These are phyloP conservation scores for Amphipoea lucens DNA, from an alignment of 2,888 invertebrate species.

Conservation along the genomic window DNA sequence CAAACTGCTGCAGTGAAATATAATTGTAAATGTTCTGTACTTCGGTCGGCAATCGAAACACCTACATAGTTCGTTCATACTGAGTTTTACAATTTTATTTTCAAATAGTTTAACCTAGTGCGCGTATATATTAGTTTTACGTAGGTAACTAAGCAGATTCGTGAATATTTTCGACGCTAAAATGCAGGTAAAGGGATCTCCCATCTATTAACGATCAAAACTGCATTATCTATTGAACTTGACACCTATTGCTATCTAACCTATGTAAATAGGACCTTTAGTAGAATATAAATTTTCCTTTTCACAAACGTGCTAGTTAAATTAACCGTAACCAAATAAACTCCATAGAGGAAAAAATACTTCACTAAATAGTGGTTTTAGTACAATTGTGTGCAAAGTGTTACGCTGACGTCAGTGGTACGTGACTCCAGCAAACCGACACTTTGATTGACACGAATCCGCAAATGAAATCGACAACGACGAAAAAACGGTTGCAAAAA, in stretches of 20 bases:
- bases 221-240: no score
- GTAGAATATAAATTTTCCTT: slow-evolving; percentile 14
- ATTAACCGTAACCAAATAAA: slow-evolving; percentile 19
- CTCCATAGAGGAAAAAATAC: slow-evolving; percentile 21
- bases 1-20: slow-evolving; percentile 51
- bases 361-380: slow-evolving; percentile 28
- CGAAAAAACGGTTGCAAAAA: slow-evolving; percentile 58
- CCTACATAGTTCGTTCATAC: slow-evolving; percentile 22
- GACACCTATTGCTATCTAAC: neutral
- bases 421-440: slow-evolving; percentile 60
- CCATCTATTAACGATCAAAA: neutral
- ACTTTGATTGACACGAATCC: slow-evolving; percentile 62
- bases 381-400: slow-evolving; percentile 42
- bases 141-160: neutral
- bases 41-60: slow-evolving; percentile 36
- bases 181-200: neutral
- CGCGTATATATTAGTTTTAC: neutral
- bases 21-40: slow-evolving; percentile 50
- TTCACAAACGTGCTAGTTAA: slow-evolving; percentile 6
- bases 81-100: slow-evolving; percentile 21
- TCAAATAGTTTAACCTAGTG: slow-evolving; percentile 14
- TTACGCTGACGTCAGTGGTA: slow-evolving; percentile 57
- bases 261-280: neutral
- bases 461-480: slow-evolving; percentile 65
- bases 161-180: neutral